Conservation (phyloP, 2,113 vertebrate species). For the Rhabdomys dilectus region DNA sequence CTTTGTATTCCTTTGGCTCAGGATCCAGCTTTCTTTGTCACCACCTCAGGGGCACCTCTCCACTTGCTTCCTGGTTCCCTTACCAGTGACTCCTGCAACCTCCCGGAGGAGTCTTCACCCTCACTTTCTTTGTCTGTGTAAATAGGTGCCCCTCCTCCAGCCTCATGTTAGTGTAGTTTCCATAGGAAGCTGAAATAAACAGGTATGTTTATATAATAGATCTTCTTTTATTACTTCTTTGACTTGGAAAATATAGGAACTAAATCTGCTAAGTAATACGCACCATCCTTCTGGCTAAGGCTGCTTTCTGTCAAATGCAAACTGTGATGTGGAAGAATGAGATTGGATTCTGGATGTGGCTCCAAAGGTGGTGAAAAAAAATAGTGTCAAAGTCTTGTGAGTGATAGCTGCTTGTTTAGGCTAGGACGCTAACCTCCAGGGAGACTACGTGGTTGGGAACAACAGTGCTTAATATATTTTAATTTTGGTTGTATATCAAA, state of each 20-base stretch:
- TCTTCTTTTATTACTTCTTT: conserved; percentile 79
- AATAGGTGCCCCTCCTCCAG: conserved; percentile 48
- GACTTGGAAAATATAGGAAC: conserved; percentile 70
- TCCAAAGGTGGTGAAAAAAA: conserved; percentile 61
- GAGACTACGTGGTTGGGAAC: background rate
- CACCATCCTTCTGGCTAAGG: conserved; percentile 72
- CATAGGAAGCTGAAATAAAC: conserved; percentile 64
- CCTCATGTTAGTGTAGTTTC: conserved; percentile 47
- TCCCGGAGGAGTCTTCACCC: background rate
- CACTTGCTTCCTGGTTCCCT: background rate
- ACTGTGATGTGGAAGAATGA: conserved; percentile 71
- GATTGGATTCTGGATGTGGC: conserved; percentile 63
- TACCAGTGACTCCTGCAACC: background rate
- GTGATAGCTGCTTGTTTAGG: conserved; percentile 13
- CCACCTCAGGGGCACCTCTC: background rate
- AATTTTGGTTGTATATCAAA: conserved; percentile 40
- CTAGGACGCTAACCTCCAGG: conserved; percentile 10
- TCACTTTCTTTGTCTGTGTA: conserved; percentile 28
- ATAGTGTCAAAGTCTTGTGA: conserved; percentile 54
- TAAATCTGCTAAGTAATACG: conserved; percentile 72
- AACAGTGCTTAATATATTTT: background rate
- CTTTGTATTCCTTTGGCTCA: background rate
- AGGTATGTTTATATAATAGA: conserved; percentile 76
- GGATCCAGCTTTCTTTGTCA: background rate
- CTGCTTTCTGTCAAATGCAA: conserved; percentile 70